These are phyloP conservation scores for Cosmia trapezina DNA, from an alignment of 2,888 invertebrate genomes.

Conservation along the genomic window DNA sequence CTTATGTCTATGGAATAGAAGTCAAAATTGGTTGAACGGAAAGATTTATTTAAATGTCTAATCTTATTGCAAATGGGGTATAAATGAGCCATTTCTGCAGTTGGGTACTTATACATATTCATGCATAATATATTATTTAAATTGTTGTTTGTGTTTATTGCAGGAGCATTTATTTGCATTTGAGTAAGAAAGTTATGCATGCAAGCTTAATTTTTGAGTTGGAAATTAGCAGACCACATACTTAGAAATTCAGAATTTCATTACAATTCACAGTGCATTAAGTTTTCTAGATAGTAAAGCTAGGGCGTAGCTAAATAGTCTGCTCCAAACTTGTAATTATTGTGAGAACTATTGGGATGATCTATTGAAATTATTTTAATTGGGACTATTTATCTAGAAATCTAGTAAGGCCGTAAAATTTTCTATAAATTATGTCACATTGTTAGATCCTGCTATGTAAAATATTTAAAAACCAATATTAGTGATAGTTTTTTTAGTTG, in stretches of 20 bases:
- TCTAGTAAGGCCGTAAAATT: slow-evolving; percentile 33
- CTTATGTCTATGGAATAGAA: no score
- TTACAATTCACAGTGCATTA: not conserved
- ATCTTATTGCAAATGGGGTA: no score
- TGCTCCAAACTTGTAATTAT: slow-evolving; percentile 34
- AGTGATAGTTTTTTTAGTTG: not conserved
- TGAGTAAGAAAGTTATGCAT: slow-evolving; percentile 62
- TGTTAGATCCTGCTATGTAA: slow-evolving; percentile 49
- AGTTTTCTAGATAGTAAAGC: not conserved
- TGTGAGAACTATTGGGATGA: slow-evolving; percentile 30
- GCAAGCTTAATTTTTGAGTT: slow-evolving; percentile 67
- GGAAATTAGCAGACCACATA: slow-evolving; percentile 47
- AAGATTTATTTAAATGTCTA: no score
- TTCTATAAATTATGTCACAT: slow-evolving; percentile 22
- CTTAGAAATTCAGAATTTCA: slow-evolving; percentile 31
- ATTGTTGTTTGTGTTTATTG: slow-evolving; percentile 52
- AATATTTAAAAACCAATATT: slow-evolving; percentile 26
- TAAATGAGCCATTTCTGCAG: slow-evolving; percentile 6
- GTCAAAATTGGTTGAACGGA: no score
- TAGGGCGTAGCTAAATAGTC: slow-evolving; percentile 41
- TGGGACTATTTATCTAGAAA: slow-evolving; percentile 42
- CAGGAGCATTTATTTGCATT: slow-evolving; percentile 47
- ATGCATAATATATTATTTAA: slow-evolving; percentile 65
- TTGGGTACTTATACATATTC: slow-evolving; percentile 59
- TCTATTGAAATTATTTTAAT: slow-evolving; percentile 25